Evolutionary conservation across 2,888 invertebrate genomes (phyloP), one percentile per base, ranked within the genome.

Genomic region (Ophion ventricosus): DNA sequence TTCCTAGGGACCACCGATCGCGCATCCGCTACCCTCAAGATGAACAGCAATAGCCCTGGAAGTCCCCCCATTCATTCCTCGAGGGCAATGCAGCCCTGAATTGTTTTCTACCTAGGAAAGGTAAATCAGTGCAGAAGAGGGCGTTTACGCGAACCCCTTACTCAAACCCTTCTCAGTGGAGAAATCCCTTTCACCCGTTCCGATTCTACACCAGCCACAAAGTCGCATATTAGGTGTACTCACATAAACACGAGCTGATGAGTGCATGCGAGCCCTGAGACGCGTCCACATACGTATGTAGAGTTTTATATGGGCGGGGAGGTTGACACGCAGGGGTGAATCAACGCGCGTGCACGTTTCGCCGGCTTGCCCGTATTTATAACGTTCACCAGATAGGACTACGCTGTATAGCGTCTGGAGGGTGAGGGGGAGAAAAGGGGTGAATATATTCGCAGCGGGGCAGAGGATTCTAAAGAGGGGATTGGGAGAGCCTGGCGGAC

Each of bases 401-500:
- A 69, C 23, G 43, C 20, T 67, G 72, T 67, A 54, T 23, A 29
- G 78, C 25, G 67, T 64, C 72, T 67, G 69, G 61, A 57, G 23
- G 10, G 74, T 14, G 59, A 29, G 26, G 75, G 77, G 54, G 61
- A 54, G 77, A 61, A 43, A 20, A 40, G 14, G 67, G 57, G 29
- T 49, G 78, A 69, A 61, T 63, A 73, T 61, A 77, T 67, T 73
- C 61, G 25, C 54, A 56, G 49, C 57, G 61, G 63, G 43, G 64
- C 75, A 25, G 57, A 59, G 79, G 75, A 69, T 73, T 57, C 40
- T 43, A 69, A 40, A 73, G 20, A 72, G 57, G 49, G 78, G 20
- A 43, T 66, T 43, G 85, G 83, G 85, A 87, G 87, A 86, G 83
- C 85, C 66, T 75, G 80, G 85, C 75, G 85, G 87, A 87, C 89